Evolutionary conservation across 2,888 invertebrate species (phyloP).

Genomic region (Agriotes lineatus): DNA sequence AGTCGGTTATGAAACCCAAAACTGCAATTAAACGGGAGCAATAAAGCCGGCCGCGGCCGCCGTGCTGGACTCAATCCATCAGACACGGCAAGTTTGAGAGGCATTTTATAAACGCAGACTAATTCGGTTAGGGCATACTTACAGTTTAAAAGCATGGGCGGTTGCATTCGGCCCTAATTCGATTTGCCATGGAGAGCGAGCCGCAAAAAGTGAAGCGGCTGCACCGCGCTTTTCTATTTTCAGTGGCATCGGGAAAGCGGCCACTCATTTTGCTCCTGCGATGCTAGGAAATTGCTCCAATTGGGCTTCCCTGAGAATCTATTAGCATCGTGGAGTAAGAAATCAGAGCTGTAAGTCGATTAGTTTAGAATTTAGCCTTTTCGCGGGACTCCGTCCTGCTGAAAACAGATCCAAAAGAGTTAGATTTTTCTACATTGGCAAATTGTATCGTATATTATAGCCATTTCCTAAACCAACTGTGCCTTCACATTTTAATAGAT

Average conservation of each 20-base stretch:
- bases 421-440: too few relatives aligned
- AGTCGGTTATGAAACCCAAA: slow-evolving; percentile 12
- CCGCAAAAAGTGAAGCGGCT: slow-evolving; percentile 26
- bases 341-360: too few relatives aligned
- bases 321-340: too few relatives aligned
- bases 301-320: too few relatives aligned
- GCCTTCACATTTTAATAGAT: too few relatives aligned
- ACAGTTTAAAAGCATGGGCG: slow-evolving; percentile 47
- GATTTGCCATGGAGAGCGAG: slow-evolving; percentile 35
- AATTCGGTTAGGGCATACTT: slow-evolving; percentile 47
- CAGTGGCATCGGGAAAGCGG: too few relatives aligned
- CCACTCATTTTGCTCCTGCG: slow-evolving; percentile 10
- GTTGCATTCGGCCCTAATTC: slow-evolving; percentile 41
- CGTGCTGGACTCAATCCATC: slow-evolving; percentile 41
- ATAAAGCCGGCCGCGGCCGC: slow-evolving; percentile 32
- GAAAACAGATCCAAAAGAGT: too few relatives aligned
- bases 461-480: too few relatives aligned
- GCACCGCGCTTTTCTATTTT: slow-evolving; percentile 27
- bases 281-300: too few relatives aligned
- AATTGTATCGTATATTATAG: too few relatives aligned
- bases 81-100: slow-evolving; percentile 34
- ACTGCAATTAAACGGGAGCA: slow-evolving; percentile 25
- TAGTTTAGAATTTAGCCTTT: too few relatives aligned
- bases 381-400: too few relatives aligned
- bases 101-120: slow-evolving; percentile 47